Evolutionary conservation across 64 coral and sea anemone species (phyloP).

Genomic region (Catalaphyllia jardinei): DNA sequence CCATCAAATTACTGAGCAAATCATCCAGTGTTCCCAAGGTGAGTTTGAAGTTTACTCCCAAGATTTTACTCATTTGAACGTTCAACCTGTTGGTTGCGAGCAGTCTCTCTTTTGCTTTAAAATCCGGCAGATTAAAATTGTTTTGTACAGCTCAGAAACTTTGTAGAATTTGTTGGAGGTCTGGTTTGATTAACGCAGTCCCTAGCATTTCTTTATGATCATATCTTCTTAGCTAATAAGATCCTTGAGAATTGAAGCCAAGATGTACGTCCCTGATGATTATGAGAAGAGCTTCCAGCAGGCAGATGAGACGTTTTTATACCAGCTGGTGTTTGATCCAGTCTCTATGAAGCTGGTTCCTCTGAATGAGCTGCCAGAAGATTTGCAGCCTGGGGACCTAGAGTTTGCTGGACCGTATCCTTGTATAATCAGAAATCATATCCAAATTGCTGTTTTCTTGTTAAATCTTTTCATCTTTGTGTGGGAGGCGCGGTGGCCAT

Average conservation of each 20-base stretch:
- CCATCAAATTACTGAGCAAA: constrained; percentile 83
- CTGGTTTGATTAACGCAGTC: too few species aligned
- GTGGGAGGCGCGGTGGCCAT: too few species aligned
- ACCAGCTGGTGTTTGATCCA: constrained; percentile 97
- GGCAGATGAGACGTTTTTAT: constrained; percentile 91
- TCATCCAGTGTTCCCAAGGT: constrained; percentile 87
- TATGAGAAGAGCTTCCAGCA: constrained; percentile 91
- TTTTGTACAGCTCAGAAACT: too few species aligned
- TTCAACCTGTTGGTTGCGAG: too few species aligned
- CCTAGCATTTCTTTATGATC: too few species aligned
- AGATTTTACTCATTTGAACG: too few species aligned
- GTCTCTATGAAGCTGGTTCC: constrained; percentile 64
- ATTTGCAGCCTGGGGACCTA: constrained; percentile 51
- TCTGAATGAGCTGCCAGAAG: constrained; percentile 83
- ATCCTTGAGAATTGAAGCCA: constrained; percentile 75
- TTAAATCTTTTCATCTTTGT: too few species aligned
- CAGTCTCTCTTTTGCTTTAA: neutral
- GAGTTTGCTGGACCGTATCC: constrained; percentile 98
- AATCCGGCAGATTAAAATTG: too few species aligned
- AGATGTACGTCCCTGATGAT: constrained; percentile 72
- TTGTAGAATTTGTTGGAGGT: too few species aligned
- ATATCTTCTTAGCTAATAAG: constrained; percentile 63
- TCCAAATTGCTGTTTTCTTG: neutral
- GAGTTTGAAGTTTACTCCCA: neutral
- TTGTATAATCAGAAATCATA: constrained; percentile 9